Evolutionary conservation across 2,888 invertebrate genomes (phyloP).

Genomic region (Cheilosia variabilis): DNA sequence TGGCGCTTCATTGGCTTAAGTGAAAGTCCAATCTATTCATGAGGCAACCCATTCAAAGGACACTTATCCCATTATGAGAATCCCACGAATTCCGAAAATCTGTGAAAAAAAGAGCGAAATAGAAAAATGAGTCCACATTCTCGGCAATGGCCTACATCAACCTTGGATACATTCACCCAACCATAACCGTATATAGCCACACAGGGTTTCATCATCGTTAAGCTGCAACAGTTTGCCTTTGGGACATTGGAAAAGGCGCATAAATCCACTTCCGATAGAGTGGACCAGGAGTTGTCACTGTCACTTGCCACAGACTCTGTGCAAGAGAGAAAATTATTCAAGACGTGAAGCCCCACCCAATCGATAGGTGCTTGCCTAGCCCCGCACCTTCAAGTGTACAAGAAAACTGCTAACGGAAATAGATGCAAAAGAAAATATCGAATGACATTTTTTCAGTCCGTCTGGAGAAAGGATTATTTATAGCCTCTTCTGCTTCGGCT

Average conservation of each 20-base stretch:
- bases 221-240: conserved; percentile 70
- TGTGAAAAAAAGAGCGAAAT: conserved; percentile 12
- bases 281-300: conserved; percentile 55
- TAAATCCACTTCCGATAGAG: conserved; percentile 63
- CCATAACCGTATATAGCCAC: too few relatives aligned
- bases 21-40: conserved; percentile 61
- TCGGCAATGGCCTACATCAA: conserved; percentile 43
- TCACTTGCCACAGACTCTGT: conserved; percentile 36
- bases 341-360: conserved; percentile 13
- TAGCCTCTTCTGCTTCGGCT: conserved; percentile 19
- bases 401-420: conserved; percentile 53
- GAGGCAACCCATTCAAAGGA: conserved; percentile 35
- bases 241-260: conserved; percentile 46
- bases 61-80: conserved; percentile 56
- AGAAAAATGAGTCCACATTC: conserved; percentile 30
- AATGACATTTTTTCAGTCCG: conserved; percentile 42
- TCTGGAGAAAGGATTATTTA: conserved; percentile 61
- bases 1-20: conserved; percentile 22
- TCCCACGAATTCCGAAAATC: conserved; percentile 29
- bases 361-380: background rate
- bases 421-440: conserved; percentile 66
- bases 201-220: conserved; percentile 25
- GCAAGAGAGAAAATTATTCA: conserved; percentile 43
- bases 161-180: conserved; percentile 2
- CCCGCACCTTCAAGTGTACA: conserved; percentile 18